Conservation (phyloP, 2,888 invertebrate genomes). For the Ctenicera cuprea region DNA sequence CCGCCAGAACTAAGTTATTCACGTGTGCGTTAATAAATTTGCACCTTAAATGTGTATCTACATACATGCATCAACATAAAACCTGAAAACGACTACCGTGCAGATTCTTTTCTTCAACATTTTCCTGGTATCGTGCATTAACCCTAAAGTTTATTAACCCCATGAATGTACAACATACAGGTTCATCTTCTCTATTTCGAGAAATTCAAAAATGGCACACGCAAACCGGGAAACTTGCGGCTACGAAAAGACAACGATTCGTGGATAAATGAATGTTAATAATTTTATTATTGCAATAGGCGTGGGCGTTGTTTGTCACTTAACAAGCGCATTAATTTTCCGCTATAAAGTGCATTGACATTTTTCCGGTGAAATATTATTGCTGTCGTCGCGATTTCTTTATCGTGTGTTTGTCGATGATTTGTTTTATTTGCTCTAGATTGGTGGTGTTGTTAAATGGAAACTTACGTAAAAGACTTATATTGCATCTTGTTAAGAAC, state of each 20-base stretch:
- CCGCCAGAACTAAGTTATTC: background rate
- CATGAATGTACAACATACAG: conserved; percentile 13
- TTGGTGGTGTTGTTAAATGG: conserved; percentile 25
- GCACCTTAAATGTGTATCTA: conserved; percentile 3
- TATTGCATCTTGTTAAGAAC: background rate
- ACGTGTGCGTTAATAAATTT: conserved; percentile 3
- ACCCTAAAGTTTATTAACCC: conserved; percentile 55
- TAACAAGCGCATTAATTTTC: conserved; percentile 10
- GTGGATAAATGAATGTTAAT: conserved; percentile 17
- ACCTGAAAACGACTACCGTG: conserved; percentile 51
- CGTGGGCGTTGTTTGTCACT: conserved; percentile 23
- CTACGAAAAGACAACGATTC: conserved; percentile 34
- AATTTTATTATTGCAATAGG: background rate
- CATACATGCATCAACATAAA: conserved; percentile 21
- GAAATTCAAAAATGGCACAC: conserved; percentile 37
- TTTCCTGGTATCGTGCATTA: conserved; percentile 53
- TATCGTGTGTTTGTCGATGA: conserved; percentile 38
- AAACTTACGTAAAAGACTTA: background rate
- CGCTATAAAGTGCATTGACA: conserved; percentile 26
- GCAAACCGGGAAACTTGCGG: conserved; percentile 45
- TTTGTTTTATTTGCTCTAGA: conserved; percentile 39
- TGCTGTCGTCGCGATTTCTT: conserved; percentile 22
- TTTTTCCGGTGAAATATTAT: conserved; percentile 27
- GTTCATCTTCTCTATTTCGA: conserved; percentile 43
- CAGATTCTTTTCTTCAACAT: conserved; percentile 55